Evolutionary conservation across 2,888 invertebrate species (phyloP), one percentile per base, ranked within the genome.

Genomic region (Gerris lacustris): DNA sequence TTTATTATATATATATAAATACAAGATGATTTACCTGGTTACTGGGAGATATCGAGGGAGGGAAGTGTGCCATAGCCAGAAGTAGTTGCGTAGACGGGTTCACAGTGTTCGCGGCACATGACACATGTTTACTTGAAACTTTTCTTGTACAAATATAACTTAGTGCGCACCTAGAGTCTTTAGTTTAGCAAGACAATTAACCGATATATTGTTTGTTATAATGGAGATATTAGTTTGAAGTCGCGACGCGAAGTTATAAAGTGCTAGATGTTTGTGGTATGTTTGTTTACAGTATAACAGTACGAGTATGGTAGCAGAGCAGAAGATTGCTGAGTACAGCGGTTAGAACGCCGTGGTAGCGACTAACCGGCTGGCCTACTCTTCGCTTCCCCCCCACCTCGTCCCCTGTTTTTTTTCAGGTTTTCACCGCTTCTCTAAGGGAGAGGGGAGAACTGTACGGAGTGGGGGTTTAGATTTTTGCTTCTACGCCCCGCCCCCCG

Each of bases 11-110:
- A 4, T 31, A 31, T 2, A 31, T 31, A n/a, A n/a, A 31, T 31
- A 31, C 5, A 55, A 11, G 15, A 4, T 1, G 1, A 72, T 66
- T 66, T 72, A 74, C 74, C 74, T 74, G 74, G 45, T 73, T 73
- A 67, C 70, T 73, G 67, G 73, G 74, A 70, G 74, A 73, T 44
- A 73, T 66, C 47, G 73, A 72, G 45, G 73, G 73, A 18, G 74
- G 72, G 70, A 73, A 74, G 69, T 73, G 74, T 31, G 74, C 74
- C 73, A 73, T 73, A 63, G 64, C 63, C 70, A 67, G 17, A 5
- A 47, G 64, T 64, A 4, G 18, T 11, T 7, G 2, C 2, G 11
- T 44, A 66, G 55, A 66, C 44, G 66, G 62, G 69, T 45, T 68
- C 72, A 70, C 72, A 70, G 73, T 62, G 70, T 67, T 66, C 63